phyloP scores from a whole-genome alignment of 2,888 invertebrate species.

The Choreutis nemorana region DNA sequence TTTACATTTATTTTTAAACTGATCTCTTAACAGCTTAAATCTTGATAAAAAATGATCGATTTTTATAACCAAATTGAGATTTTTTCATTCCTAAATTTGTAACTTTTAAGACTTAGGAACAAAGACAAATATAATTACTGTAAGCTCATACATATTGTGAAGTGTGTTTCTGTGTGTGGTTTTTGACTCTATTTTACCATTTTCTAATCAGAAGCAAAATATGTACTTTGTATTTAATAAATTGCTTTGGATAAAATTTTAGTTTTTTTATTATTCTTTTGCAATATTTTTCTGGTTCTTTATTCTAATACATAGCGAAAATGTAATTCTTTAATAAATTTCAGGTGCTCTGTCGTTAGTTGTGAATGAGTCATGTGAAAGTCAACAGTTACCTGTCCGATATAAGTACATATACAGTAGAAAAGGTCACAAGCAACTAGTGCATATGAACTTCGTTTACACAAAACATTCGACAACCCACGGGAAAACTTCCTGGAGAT shows the following conservation, averaged over 20 bases:
- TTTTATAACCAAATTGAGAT: too few species aligned
- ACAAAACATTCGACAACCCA: constrained; percentile 62
- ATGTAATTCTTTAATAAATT: constrained; percentile 15
- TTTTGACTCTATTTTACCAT: too few species aligned
- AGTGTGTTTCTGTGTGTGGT: too few species aligned
- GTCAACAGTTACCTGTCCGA: constrained; percentile 39
- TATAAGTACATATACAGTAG: constrained; percentile 63
- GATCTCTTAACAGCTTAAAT: too few species aligned
- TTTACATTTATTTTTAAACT: too few species aligned
- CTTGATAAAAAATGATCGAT: too few species aligned
- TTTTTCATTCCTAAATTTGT: too few species aligned
- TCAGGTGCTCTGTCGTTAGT: constrained; percentile 57
- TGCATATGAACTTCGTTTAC: constrained; percentile 61
- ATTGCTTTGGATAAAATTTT: neutral
- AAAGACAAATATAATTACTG: too few species aligned
- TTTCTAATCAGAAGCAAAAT: too few species aligned
- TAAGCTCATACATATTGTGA: too few species aligned
- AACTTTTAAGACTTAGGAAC: too few species aligned
- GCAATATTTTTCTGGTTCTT: neutral
- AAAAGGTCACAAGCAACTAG: constrained; percentile 61
- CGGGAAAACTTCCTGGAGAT: constrained; percentile 60
- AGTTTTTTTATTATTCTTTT: neutral
- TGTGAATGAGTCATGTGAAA: constrained; percentile 44
- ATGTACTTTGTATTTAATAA: neutral
- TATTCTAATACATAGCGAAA: too few species aligned